phyloP scores from a whole-genome alignment of 2,113 vertebrate species.

The Prunella himalayana region DNA sequence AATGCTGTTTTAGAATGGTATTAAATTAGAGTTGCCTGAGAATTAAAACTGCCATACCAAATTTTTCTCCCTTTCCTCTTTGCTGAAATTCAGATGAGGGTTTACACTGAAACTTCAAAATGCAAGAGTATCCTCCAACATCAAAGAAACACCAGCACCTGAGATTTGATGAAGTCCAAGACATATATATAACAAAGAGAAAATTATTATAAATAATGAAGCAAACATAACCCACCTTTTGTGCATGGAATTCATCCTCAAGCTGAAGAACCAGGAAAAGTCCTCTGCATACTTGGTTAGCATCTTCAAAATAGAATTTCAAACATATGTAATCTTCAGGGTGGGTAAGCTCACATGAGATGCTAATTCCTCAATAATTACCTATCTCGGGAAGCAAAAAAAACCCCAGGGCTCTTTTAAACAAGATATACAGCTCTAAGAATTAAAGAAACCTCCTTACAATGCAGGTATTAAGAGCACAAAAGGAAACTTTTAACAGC shows the following conservation, averaged over 20 bases:
- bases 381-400: background rate
- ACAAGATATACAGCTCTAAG: background rate
- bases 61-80: background rate
- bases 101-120: background rate
- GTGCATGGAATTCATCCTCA: background rate
- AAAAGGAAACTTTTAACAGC: background rate
- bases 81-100: background rate
- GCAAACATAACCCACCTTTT: slow-evolving; percentile 6
- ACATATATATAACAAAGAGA: background rate
- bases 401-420: background rate
- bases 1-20: background rate
- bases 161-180: background rate
- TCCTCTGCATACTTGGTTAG: background rate
- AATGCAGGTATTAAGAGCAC: background rate
- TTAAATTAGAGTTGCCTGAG: background rate
- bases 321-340: background rate
- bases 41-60: background rate
- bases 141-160: background rate
- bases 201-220: background rate
- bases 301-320: background rate
- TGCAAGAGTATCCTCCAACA: background rate
- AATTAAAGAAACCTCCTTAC: background rate
- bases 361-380: background rate
- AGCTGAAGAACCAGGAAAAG: background rate
- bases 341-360: background rate